phyloP scores from a whole-genome alignment of 2,888 invertebrate genomes.

The Orthosia cruda region DNA sequence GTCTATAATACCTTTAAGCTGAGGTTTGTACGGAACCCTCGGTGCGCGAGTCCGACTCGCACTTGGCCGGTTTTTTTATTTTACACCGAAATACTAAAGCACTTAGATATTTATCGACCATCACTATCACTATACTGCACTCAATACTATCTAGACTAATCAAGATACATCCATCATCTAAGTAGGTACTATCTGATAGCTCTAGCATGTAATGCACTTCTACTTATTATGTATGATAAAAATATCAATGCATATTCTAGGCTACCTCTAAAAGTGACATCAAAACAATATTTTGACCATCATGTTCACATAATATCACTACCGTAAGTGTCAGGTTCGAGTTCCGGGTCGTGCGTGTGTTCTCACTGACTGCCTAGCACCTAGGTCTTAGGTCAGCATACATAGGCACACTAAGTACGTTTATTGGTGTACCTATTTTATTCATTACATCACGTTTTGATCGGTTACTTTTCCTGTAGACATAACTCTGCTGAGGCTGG shows the following conservation, averaged over 20 bases:
- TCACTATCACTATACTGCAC: too few species aligned
- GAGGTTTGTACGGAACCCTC: too few species aligned
- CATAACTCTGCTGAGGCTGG: constrained; percentile 20
- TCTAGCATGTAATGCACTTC: neutral
- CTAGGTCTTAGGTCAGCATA: constrained; percentile 65
- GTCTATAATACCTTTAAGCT: too few species aligned
- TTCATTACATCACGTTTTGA: constrained; percentile 32
- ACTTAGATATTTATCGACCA: too few species aligned
- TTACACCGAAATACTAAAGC: too few species aligned
- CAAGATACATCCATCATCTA: neutral
- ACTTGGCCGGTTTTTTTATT: too few species aligned
- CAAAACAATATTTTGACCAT: constrained; percentile 20
- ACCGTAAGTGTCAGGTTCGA: constrained; percentile 46
- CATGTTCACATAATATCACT: constrained; percentile 40
- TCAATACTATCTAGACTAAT: too few species aligned
- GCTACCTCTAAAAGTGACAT: neutral
- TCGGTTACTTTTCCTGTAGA: constrained; percentile 34
- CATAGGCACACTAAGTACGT: constrained; percentile 21
- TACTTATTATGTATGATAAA: neutral
- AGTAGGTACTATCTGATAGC: neutral
- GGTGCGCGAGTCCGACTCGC: too few species aligned
- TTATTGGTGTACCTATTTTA: constrained; percentile 42
- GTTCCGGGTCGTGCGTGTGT: constrained; percentile 56
- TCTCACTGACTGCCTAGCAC: constrained; percentile 24
- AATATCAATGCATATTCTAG: neutral